Evolutionary conservation across 64 coral and sea anemone species (phyloP), one percentile per base, ranked within the genome.

Genomic region (Actinia tenebrosa): DNA sequence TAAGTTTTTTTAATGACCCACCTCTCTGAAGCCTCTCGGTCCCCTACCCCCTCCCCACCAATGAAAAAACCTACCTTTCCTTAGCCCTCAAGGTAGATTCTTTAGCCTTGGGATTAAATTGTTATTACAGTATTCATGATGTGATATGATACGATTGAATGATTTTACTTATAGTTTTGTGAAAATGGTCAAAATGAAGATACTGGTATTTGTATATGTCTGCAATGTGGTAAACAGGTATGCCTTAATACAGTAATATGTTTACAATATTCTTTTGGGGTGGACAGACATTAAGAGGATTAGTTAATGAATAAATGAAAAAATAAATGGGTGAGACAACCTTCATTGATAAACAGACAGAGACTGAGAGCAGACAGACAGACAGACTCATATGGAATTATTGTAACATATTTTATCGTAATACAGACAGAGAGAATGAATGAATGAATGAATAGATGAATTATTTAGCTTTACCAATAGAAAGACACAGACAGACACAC

Each of bases 191-290:
- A 37, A 16, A 81, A 77, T 54, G 25, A 77, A 46, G 86, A 84
- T 85, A 27, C 91, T 64, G 90, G 91, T 84, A 66, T 93, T 55
- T 96, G 94, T 10, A 90, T 96, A 60, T 96, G 94, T 55, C 88
- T 96, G 23, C 78, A 5, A 52, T 96, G 94, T 90, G 90, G 81
- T 16, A 86, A 90, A n/a, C 94, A 92, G 80, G 94, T 96, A 64
- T 66, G 60, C 27, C 45, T 69, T 50, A 50, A 50, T 50, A 50
- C 47, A 50, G 47, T 50, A 50, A 50, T 4, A 8, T 50, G 47
- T 50, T 50, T 50, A 20, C n/a, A 69, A 23, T n/a, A n/a, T 7
- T n/a, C 19, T 23, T 69, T n/a, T 23, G 20, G n/a, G 64, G 13
- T 42, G 25, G 69, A 75, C 27, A 75, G 25, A 30, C 13, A 37